These are phyloP conservation scores for Lagocephalus sceleratus DNA, from an alignment of 2,797 vertebrate species.

Conservation along the genomic window DNA sequence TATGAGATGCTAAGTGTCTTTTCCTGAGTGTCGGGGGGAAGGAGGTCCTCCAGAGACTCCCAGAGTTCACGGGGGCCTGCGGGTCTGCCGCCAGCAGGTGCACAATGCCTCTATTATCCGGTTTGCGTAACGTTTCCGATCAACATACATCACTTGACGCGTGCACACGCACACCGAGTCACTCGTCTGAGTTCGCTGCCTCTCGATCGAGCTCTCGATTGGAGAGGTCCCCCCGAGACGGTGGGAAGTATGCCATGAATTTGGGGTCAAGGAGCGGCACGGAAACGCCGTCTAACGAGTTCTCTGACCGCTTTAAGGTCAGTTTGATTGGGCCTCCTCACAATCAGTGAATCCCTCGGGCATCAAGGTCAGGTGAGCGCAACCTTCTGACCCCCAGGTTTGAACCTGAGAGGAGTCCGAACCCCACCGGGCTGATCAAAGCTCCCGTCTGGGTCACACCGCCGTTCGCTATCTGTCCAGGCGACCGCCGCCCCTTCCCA, in stretches of 20 bases:
- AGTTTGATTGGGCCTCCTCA: too few species aligned
- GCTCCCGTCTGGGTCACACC: background rate
- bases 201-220: background rate
- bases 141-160: constrained; percentile 58
- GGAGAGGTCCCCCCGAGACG: too few species aligned
- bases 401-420: too few species aligned
- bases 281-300: background rate
- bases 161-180: constrained; percentile 26
- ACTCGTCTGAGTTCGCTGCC: constrained; percentile 5
- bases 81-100: constrained; percentile 56
- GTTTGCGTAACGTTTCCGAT: constrained; percentile 61
- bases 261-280: background rate
- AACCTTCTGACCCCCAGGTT: too few species aligned
- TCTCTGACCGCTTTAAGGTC: too few species aligned
- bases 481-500: background rate
- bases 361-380: too few species aligned
- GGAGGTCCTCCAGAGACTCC: background rate
- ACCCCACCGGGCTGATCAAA: background rate
- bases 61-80: background rate
- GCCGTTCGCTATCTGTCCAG: background rate
- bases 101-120: constrained; percentile 62
- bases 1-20: constrained; percentile 8
- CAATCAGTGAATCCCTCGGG: too few species aligned
- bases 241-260: background rate
- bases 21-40: too few species aligned